phyloP scores from a whole-genome alignment of 1,140 invertebrate species.

The Camponotus pennsylvanicus region DNA sequence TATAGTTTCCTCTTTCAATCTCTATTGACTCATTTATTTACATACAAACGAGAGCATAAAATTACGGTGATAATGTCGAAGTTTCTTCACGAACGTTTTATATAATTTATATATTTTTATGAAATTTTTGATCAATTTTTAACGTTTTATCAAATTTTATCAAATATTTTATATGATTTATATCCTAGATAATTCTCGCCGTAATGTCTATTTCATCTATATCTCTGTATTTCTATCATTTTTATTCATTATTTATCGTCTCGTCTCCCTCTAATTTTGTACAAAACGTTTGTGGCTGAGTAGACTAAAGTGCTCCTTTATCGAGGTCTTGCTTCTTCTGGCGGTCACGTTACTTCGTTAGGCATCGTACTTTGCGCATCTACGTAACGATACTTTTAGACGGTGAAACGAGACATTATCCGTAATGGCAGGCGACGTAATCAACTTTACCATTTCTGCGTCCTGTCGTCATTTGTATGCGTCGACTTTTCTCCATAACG shows the following conservation, averaged over 20 bases:
- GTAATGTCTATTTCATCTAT: neutral
- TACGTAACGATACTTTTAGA: conserved; percentile 21
- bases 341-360: conserved; percentile 43
- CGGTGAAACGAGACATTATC: conserved; percentile 49
- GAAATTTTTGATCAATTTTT: too few relatives aligned
- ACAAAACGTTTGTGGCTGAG: conserved; percentile 1
- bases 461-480: neutral
- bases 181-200: neutral
- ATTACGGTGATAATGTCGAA: neutral
- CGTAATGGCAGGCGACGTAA: conserved; percentile 32
- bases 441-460: conserved; percentile 20
- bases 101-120: neutral
- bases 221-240: neutral
- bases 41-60: neutral
- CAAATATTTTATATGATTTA: neutral
- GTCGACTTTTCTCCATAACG: neutral
- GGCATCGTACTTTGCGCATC: neutral
- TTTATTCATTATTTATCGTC: neutral
- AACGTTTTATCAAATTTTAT: neutral
- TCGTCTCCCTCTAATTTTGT: neutral
- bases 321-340: neutral
- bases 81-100: neutral
- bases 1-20: neutral
- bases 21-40: neutral
- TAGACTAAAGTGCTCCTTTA: conserved; percentile 14